These are phyloP conservation scores for Ceratothoa steindachneri DNA, from an alignment of 2,888 invertebrate species.

Conservation along the genomic window DNA sequence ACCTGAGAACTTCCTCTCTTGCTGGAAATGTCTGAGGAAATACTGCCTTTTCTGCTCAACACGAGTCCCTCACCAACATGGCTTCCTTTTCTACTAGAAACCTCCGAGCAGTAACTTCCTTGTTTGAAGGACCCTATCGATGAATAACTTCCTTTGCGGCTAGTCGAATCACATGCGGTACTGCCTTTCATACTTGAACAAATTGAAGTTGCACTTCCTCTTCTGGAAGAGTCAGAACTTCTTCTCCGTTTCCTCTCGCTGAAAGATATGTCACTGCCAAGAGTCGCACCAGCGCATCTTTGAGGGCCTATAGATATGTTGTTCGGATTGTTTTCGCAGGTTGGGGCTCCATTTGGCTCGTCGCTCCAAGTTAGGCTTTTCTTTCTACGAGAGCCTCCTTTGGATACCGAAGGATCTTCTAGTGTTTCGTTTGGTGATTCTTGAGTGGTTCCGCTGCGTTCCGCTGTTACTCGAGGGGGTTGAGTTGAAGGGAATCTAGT, in stretches of 20 bases:
- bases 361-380: slow-evolving; percentile 56
- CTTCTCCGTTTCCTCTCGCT: slow-evolving; percentile 10
- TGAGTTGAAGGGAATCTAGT: too few relatives aligned
- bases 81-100: slow-evolving; percentile 20
- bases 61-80: neutral
- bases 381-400: slow-evolving; percentile 49
- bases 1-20: slow-evolving; percentile 15
- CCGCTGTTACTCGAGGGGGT: too few relatives aligned
- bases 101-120: slow-evolving; percentile 9
- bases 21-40: slow-evolving; percentile 7
- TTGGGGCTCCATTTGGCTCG: slow-evolving; percentile 14
- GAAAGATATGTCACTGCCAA: neutral
- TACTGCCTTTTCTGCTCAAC: slow-evolving; percentile 19
- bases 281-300: neutral
- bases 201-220: slow-evolving; percentile 8
- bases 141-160: slow-evolving; percentile 18
- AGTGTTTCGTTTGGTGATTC: neutral
- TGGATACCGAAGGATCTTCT: neutral
- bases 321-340: neutral
- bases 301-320: neutral
- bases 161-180: neutral
- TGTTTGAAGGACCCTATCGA: neutral
- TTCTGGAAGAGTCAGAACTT: slow-evolving; percentile 16
- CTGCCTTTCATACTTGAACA: slow-evolving; percentile 19
- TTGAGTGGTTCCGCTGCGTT: neutral